Base-by-base conservation (phyloP, 2,113 vertebrate species). In the Pyrgilauda ruficollis region DNA sequence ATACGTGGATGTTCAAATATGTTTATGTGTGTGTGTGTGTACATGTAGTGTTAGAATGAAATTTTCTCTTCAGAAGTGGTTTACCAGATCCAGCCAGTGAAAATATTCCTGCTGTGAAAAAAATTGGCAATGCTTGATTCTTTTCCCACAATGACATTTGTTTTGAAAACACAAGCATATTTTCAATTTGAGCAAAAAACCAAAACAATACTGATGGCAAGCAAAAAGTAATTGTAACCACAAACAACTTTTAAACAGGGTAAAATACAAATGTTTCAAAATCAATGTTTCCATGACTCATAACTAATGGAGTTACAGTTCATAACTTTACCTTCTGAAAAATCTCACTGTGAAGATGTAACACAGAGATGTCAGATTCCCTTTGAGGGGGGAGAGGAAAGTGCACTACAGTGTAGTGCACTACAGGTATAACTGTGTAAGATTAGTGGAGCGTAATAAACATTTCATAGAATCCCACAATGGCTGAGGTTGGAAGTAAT, bases 101-200 rank as follows among this genome's bases (percentile, higher is more conserved):
- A 96, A 87, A 37, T 31, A 90, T 21, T 59, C 49, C 47, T 62
- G 55, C 49, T 83, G 74, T 33, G 76, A 59, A 85, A 96, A 93
- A 75, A 56, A 76, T 11, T 27, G 55, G 35, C 63, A 92, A 49
- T 56, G 43, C 44, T 94, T 68, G 10, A 11, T 77, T 84, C 39
- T 92, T 87, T 81, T 90, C 47, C n/a, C 73, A 67, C 27, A 89
- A 63, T 7, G 44, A 69, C 50, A 94, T 83, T 92, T 84, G 64
- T 74, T 88, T 89, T 74, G 94, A 87, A 64, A 92, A 78, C 26
- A 82, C 31, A 88, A 91, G 85, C 27, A 27, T 84, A 92, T 81
- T 96, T 88, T 76, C 55, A 77, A 56, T 77, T 81, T 78, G 61
- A 81, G 31, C 37, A 88, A 78, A 88, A 84, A 17, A 7, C 11